Conservation (phyloP, 1,140 invertebrate genomes). For the Drosophila ercepeae region DNA sequence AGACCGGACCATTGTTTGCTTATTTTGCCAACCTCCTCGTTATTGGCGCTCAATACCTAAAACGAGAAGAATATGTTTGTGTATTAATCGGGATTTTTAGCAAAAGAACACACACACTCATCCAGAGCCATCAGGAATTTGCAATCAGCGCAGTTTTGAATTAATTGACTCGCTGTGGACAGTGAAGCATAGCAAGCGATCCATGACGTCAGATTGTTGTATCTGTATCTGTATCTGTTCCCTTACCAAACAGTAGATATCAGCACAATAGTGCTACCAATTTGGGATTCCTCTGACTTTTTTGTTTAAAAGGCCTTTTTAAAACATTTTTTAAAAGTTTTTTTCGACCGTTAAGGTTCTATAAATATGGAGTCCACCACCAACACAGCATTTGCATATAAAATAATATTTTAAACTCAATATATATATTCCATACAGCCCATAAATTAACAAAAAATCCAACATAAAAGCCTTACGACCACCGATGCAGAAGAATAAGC, state of each 20-base stretch:
- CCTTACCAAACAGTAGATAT: constrained; percentile 8
- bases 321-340: not conserved
- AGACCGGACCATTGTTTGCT: constrained; percentile 67
- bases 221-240: constrained; percentile 2
- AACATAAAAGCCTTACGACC: not conserved
- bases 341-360: not conserved
- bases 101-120: not conserved
- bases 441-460: not conserved
- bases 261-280: not conserved
- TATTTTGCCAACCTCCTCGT: constrained; percentile 67
- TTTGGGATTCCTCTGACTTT: not conserved
- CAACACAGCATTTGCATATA: not conserved
- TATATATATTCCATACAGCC: not conserved
- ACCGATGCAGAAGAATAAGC: not conserved
- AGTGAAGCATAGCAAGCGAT: constrained; percentile 47
- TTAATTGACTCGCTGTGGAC: constrained; percentile 55
- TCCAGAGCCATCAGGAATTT: not conserved
- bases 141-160: constrained; percentile 13
- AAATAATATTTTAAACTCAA: not conserved
- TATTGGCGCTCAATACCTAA: constrained; percentile 66
- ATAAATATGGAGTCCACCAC: not conserved
- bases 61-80: constrained; percentile 17
- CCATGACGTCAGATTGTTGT: constrained; percentile 54
- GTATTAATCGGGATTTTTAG: constrained; percentile 28
- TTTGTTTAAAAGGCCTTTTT: not conserved